Evolutionary conservation across 2,888 invertebrate species (phyloP).

Genomic region (Stenotaenia linearis): DNA sequence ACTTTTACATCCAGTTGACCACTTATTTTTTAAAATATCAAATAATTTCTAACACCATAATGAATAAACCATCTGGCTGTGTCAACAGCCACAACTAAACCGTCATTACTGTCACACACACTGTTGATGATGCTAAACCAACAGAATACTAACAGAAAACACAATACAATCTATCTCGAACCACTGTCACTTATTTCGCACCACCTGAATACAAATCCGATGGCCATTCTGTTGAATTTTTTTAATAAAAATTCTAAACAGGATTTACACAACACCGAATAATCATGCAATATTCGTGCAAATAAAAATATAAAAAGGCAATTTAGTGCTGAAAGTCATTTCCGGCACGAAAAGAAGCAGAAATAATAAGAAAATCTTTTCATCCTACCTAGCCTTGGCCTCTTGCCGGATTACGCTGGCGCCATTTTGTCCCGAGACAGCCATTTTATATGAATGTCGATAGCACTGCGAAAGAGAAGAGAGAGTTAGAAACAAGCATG

Average conservation of each 20-base stretch:
- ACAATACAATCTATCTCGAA: neutral
- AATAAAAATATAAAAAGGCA: neutral
- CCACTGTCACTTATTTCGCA: neutral
- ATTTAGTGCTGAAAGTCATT: neutral
- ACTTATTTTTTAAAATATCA: too few species aligned
- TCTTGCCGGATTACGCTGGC: slow-evolving; percentile 14
- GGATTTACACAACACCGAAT: neutral
- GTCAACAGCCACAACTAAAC: neutral
- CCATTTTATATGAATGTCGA: slow-evolving; percentile 29
- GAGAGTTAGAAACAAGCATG: neutral
- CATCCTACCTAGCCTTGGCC: slow-evolving; percentile 26
- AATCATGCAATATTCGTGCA: slow-evolving; percentile 6
- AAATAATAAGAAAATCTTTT: slow-evolving; percentile 27
- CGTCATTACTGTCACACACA: neutral
- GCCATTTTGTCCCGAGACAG: slow-evolving; percentile 33
- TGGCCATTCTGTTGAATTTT: neutral
- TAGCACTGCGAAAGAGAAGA: slow-evolving; percentile 17
- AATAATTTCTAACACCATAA: too few species aligned
- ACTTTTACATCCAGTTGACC: too few species aligned
- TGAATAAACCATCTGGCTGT: neutral
- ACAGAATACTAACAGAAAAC: neutral
- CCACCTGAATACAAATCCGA: neutral
- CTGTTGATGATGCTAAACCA: neutral
- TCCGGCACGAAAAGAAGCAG: neutral
- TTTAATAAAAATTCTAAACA: slow-evolving; percentile 21